Conservation (phyloP, 2,888 invertebrate genomes). For the Quadroppia sp. region DNA sequence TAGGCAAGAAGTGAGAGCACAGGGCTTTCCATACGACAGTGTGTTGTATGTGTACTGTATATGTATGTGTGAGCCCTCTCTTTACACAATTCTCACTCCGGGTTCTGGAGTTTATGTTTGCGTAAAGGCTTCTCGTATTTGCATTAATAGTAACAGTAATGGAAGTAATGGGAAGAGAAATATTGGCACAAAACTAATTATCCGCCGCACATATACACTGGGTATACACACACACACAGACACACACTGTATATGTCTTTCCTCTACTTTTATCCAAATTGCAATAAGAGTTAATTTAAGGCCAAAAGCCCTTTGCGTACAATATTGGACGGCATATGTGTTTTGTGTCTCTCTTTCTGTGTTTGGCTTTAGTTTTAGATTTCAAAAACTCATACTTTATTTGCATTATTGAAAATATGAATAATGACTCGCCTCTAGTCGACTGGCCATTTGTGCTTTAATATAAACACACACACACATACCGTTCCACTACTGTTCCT, state of each 20-base stretch:
- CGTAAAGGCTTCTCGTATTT: constrained; percentile 9
- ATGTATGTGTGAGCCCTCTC: background rate
- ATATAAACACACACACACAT: background rate
- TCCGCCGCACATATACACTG: constrained; percentile 29
- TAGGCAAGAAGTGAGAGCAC: background rate
- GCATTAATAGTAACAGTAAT: constrained; percentile 29
- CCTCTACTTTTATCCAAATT: constrained; percentile 13
- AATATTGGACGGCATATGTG: background rate
- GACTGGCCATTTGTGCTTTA: constrained; percentile 22
- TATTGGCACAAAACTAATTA: constrained; percentile 38
- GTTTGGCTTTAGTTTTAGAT: constrained; percentile 26
- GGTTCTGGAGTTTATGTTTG: constrained; percentile 2
- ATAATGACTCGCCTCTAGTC: constrained; percentile 31
- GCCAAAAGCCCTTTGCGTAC: constrained; percentile 1
- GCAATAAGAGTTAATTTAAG: constrained; percentile 36
- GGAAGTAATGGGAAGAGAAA: constrained; percentile 30
- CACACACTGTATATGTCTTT: background rate
- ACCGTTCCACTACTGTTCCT: background rate
- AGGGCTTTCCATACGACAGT: background rate
- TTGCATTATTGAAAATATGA: constrained; percentile 38
- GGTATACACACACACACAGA: too few relatives aligned
- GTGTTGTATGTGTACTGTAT: too few relatives aligned
- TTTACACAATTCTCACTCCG: background rate
- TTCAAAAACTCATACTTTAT: constrained; percentile 7
- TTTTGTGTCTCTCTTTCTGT: constrained; percentile 3